These are phyloP conservation scores for Pterophyllum scalare DNA, from an alignment of 2,113 vertebrate species.

Conservation along the genomic window DNA sequence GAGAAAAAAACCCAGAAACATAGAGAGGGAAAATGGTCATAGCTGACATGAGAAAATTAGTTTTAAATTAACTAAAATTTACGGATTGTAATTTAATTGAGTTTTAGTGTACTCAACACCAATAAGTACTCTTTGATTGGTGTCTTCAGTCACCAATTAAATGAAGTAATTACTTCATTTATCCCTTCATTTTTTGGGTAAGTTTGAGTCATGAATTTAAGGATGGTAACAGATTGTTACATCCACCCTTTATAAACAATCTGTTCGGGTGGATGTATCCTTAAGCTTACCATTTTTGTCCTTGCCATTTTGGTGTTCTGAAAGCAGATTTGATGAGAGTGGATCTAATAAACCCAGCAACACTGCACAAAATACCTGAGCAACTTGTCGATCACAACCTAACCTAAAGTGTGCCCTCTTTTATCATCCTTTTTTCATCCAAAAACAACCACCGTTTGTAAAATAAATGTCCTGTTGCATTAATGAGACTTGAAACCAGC, in stretches of 20 bases:
- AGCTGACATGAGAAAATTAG: too few relatives aligned
- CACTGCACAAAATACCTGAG: neutral
- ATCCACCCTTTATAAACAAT: too few relatives aligned
- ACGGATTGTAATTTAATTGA: too few relatives aligned
- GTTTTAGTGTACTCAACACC: too few relatives aligned
- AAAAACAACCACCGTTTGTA: neutral
- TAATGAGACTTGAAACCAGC: neutral
- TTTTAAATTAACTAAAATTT: too few relatives aligned
- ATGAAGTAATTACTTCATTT: too few relatives aligned
- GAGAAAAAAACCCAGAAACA: too few relatives aligned
- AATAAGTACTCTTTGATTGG: too few relatives aligned
- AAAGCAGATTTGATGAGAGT: neutral
- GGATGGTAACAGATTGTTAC: neutral
- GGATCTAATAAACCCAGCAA: neutral
- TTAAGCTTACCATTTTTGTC: neutral
- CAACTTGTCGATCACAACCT: too few relatives aligned
- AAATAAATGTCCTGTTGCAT: neutral
- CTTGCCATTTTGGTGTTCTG: neutral
- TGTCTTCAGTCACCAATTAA: too few relatives aligned
- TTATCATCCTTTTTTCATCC: neutral
- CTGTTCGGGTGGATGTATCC: neutral
- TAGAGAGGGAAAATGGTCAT: too few relatives aligned
- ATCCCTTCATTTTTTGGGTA: neutral
- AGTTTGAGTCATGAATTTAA: neutral
- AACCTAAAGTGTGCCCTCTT: too few relatives aligned